Conservation (phyloP, 2,888 invertebrate genomes). For the Pseudoips prasinana region DNA sequence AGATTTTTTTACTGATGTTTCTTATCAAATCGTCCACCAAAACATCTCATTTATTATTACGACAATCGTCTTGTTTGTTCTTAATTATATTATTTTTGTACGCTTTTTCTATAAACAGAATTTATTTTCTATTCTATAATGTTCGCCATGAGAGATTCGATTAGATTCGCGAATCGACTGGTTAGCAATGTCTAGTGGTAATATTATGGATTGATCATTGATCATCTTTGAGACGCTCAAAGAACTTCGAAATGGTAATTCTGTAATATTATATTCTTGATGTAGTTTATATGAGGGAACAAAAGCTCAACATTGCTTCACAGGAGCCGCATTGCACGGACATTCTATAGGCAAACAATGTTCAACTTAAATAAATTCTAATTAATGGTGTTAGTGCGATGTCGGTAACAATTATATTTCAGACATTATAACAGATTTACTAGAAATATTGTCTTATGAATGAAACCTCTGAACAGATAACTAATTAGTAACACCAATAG, state of each 20-base stretch:
- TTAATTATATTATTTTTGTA: constrained; percentile 47
- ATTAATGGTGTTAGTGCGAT: constrained; percentile 23
- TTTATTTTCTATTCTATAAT: constrained; percentile 40
- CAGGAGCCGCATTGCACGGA: constrained; percentile 25
- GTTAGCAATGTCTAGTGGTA: no score
- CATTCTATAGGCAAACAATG: constrained; percentile 22
- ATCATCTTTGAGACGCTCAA: no score
- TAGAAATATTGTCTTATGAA: constrained; percentile 52
- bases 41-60: constrained; percentile 25
- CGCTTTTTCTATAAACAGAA: constrained; percentile 37
- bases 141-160: constrained; percentile 27
- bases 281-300: constrained; percentile 57
- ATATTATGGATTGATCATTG: constrained; percentile 53
- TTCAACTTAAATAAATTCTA: constrained; percentile 30
- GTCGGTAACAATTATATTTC: constrained; percentile 33
- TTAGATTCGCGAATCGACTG: constrained; percentile 32
- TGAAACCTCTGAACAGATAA: constrained; percentile 28
- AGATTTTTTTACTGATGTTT: constrained; percentile 57
- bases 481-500: constrained; percentile 74
- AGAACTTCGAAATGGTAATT: no score
- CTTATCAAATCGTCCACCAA: constrained; percentile 20
- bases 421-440: constrained; percentile 31
- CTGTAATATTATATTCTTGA: constrained; percentile 38
- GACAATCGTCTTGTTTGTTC: constrained; percentile 15
- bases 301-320: constrained; percentile 47